These are phyloP conservation scores for Stramonita haemastoma DNA, from an alignment of 2,888 invertebrate species.

Conservation along the genomic window DNA sequence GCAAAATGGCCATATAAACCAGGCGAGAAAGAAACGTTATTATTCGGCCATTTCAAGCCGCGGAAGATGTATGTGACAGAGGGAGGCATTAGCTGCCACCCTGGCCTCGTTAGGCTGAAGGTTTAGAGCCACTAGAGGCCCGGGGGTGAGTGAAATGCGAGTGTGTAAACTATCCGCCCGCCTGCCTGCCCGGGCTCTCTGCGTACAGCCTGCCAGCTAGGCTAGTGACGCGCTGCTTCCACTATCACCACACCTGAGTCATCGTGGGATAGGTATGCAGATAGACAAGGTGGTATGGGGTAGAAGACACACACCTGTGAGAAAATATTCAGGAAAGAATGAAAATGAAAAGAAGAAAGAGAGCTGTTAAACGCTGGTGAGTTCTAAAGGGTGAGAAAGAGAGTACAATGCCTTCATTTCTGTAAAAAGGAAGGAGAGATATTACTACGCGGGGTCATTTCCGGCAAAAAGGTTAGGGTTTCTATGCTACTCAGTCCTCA, in stretches of 20 bases:
- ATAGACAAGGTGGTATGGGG: not conserved
- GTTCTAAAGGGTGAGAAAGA: not conserved
- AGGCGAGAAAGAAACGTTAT: conserved; percentile 19
- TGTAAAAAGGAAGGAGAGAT: no score
- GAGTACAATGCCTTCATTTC: no score
- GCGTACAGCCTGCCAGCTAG: not conserved
- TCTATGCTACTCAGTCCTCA: no score
- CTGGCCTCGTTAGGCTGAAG: conserved; percentile 24
- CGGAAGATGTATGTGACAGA: conserved; percentile 33
- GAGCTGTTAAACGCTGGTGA: no score
- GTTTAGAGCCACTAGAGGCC: conserved; percentile 19
- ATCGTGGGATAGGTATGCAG: not conserved
- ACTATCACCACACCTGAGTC: conserved; percentile 19
- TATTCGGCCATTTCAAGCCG: conserved; percentile 32
- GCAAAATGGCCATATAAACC: conserved; percentile 31
- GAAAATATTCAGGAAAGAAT: not conserved
- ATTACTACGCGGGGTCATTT: no score
- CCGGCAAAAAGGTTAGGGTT: no score
- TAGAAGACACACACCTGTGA: not conserved
- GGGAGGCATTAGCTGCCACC: conserved; percentile 35
- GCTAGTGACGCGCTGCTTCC: not conserved
- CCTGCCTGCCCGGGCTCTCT: not conserved
- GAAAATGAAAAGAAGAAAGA: not conserved
- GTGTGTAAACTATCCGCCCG: conserved; percentile 33
- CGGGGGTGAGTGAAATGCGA: conserved; percentile 36